Evolutionary conservation across 1,140 invertebrate species (phyloP), one percentile per base, ranked within the genome.

Genomic region (Dendroctonus ponderosae): DNA sequence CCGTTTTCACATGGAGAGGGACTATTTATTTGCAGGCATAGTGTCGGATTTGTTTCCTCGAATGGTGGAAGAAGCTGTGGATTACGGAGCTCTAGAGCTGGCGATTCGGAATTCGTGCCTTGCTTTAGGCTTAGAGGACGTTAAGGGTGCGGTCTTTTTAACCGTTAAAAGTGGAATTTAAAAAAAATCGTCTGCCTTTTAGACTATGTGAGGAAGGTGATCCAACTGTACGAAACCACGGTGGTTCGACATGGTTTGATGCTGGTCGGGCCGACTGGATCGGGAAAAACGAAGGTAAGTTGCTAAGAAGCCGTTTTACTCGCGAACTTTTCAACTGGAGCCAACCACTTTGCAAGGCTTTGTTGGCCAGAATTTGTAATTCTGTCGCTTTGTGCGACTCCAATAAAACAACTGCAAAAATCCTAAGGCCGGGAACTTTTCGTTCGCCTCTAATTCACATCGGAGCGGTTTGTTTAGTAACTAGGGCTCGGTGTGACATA

Each of bases 181-280:
- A 26, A 26, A 15, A 8, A 51, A 51, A n/a, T n/a, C n/a, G n/a
- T n/a, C n/a, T 51, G 15, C 49, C 42, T 39, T 58, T 70, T 9
- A 87, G 87, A 83, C 43, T 92, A 90, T 76, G 81, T 91, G 46
- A 83, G 85, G 71, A 93, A 93, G 81, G 86, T 87, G 0, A 86
- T 90, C 46, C 87, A 90, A 76, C 80, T 92, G 42, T 92, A 91
- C 71, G 91, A 93, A 76, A 93, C 90, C 61, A 92, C 90, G 62
- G 85, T 91, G 14, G 90, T 93, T 11, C 78, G 91, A 63, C 90
- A 92, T 73, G 91, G 91, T 9, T 83, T 93, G 63, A 93, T 94
- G 90, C 79, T 93, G 48, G 90, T 93, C 1, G 91, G 91, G 12
- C 86, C 89, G 12, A 89, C 91, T 0, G 87, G 88, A 40, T 85